Evolutionary conservation across 2,113 vertebrate species (phyloP), one percentile per base, ranked within the genome.

Genomic region (Dipodomys ordii): DNA sequence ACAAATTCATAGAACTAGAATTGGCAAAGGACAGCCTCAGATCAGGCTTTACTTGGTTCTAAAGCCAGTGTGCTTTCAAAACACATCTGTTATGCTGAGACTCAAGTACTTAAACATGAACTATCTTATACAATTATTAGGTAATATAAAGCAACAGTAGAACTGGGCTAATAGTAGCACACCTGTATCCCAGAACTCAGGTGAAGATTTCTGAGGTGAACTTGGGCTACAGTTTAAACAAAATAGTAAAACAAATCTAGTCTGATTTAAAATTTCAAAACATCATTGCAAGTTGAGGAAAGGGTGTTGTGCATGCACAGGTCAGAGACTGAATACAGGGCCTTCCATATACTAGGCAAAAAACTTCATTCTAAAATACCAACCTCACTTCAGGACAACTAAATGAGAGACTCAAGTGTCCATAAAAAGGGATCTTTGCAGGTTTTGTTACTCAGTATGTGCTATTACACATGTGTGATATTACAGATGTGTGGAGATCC

Each of bases 231-330:
- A 64, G 20, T 23, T 20, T 23, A 64, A 20, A 25, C 22, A 20
- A 23, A 64, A 57, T 57, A 57, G 62, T 8, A 64, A 64, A 64
- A 25, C 23, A 64, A 95, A 76, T 73, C 46, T 57, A 74, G 35
- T 83, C 30, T 46, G 71, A 88, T 65, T 93, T 78, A 76, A 81
- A 91, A 72, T 78, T 30, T 72, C 69, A 82, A 85, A 68, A 44
- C 15, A 32, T n/a, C 60, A n/a, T 57, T 39, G 39, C 39, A 39
- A 39, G 3, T 39, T 39, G 39, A 5, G 39, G 39, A 39, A 39
- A 39, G 39, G 39, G 39, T 3, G 5, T 39, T 39, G 39, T 39
- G 60, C 20, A 64, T 81, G 57, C 23, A 81, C 30, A 2, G 28
- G 27, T 15, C 27, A 49, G 73, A 27, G 73, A 44, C 39, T 46